Percentiles rank a stretch among this genome's conserved stretches.
These are phyloP conservation scores for Cataglyphis livida DNA, from an alignment of 2,888 invertebrate species.

Conservation along the genomic window DNA sequence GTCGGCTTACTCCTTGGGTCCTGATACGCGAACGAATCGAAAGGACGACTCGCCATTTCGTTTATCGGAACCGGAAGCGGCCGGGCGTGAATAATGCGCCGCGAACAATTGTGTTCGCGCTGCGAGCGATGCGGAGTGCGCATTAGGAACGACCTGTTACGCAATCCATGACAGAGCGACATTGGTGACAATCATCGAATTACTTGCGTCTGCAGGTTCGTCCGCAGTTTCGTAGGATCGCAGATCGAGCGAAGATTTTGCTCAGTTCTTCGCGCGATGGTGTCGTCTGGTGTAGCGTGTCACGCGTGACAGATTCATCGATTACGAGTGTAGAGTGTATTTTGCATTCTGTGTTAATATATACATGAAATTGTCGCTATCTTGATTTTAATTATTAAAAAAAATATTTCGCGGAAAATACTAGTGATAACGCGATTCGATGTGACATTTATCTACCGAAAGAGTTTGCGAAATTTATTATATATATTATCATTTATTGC, in stretches of 20 bases:
- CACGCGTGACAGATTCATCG: background rate
- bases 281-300: conserved; percentile 5
- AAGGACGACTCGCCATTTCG: conserved; percentile 7
- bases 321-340: background rate
- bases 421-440: background rate
- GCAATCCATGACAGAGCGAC: conserved; percentile 63
- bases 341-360: background rate
- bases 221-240: conserved; percentile 64
- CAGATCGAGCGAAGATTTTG: conserved; percentile 29
- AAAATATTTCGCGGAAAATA: background rate
- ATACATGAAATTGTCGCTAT: background rate
- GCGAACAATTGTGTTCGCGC: background rate
- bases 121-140: conserved; percentile 31
- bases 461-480: background rate
- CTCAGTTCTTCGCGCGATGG: conserved; percentile 13
- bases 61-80: conserved; percentile 37
- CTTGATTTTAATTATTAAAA: background rate
- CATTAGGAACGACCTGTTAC: conserved; percentile 67
- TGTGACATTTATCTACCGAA: background rate
- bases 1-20: conserved; percentile 50
- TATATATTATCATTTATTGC: background rate
- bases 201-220: conserved; percentile 69
- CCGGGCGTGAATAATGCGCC: conserved; percentile 39
- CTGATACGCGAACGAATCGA: conserved; percentile 17
- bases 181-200: conserved; percentile 79